phyloP scores from a whole-genome alignment of 1,140 invertebrate genomes.

The Drosophila tristis region DNA sequence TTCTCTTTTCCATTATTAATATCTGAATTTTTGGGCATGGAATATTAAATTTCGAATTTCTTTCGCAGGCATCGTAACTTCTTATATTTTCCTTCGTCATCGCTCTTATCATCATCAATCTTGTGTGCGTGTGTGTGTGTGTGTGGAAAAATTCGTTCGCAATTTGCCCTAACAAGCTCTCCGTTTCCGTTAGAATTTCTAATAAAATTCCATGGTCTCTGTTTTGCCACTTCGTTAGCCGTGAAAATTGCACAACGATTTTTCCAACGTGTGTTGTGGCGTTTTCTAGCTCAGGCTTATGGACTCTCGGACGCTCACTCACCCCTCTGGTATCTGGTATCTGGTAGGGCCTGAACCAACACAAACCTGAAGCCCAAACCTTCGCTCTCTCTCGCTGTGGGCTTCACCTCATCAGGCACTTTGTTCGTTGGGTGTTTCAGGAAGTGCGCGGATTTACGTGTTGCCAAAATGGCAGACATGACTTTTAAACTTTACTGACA shows the following conservation, averaged over 20 bases:
- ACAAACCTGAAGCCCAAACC: neutral
- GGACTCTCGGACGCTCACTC: neutral
- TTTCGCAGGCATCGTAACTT: no score
- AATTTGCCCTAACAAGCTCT: constrained; percentile 21
- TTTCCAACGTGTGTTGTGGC: constrained; percentile 40
- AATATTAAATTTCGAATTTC: no score
- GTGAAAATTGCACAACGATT: constrained; percentile 44
- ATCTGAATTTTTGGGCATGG: no score
- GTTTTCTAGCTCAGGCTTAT: constrained; percentile 19
- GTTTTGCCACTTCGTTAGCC: constrained; percentile 31
- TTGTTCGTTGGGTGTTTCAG: constrained; percentile 10
- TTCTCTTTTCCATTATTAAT: no score
- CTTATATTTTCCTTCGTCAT: no score
- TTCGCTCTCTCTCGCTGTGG: neutral
- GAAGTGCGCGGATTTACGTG: constrained; percentile 54
- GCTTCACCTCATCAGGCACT: constrained; percentile 23
- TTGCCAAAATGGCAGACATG: constrained; percentile 45
- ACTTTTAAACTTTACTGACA: constrained; percentile 63
- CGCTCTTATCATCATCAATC: neutral
- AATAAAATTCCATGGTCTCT: constrained; percentile 25
- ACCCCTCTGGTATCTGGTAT: no score
- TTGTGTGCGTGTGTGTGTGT: neutral
- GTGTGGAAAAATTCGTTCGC: neutral
- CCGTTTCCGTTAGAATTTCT: constrained; percentile 23
- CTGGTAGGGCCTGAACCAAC: neutral